A percentile compares a stretch with the other conserved stretches of the same genome.
phyloP scores from a whole-genome alignment of 2,797 vertebrate genomes.

The Diglossa cyanea region DNA sequence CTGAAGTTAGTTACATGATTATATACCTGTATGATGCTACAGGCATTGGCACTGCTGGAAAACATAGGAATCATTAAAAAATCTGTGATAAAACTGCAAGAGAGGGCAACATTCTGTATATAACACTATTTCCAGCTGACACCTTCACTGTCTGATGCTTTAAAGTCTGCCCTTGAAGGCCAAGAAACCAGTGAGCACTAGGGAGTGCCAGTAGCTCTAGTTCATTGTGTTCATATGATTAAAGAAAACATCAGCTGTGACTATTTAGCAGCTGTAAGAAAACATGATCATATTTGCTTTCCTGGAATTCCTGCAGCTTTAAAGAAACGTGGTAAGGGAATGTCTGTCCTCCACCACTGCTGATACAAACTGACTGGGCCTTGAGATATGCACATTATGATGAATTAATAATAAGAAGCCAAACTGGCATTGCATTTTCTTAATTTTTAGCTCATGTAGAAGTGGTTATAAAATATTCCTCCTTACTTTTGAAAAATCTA shows the following conservation, averaged over 20 bases:
- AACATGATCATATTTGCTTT: neutral
- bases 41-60: neutral
- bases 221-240: neutral
- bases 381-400: neutral
- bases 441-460: neutral
- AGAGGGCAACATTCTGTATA: neutral
- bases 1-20: neutral
- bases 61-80: neutral
- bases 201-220: neutral
- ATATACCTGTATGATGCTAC: neutral
- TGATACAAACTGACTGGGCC: neutral
- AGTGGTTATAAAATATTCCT: neutral
- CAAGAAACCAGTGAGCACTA: neutral
- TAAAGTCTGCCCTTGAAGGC: neutral
- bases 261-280: neutral
- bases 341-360: neutral
- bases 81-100: neutral
- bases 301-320: neutral
- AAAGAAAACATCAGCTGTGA: neutral
- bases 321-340: neutral
- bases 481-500: neutral
- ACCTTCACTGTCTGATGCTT: neutral
- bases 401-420: neutral
- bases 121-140: neutral
- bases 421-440: neutral